Base-by-base conservation (phyloP, 2,113 vertebrate genomes). In the Anarhynchus alexandrinus region DNA sequence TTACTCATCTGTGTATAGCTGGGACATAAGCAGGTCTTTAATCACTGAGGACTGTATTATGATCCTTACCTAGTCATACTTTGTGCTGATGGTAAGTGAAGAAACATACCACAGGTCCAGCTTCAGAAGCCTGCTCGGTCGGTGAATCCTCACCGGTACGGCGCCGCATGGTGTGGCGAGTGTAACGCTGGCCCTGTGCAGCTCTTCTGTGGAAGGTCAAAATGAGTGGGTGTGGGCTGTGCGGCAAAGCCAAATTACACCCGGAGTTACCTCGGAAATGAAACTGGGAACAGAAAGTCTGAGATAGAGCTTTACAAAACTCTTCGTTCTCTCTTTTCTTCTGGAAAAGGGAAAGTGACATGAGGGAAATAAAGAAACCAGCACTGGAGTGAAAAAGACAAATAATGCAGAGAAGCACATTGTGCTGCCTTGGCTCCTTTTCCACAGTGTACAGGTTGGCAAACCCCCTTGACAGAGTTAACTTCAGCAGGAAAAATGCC, bases 91-190 rank as follows among this genome's bases (percentile, higher is more conserved):
- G 10, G 7, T 12, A 77, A 77, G 25, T 22, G 32, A 72, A 40
- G 27, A 59, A n/a, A 52, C 15, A 10, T 32, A 47, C 21, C 23
- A 16, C 40, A 80, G 29, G 12, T 40, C 20, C 57, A 52, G 7
- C 9, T 76, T 65, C 62, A 83, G 21, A 30, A 1, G 4, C 23
- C 40, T 45, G 22, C 13, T 40, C 1, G 2, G 21, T 15, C 36
- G 32, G 8, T 12, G 13, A 25, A 23, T 45, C 29, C 38, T 73
- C 2, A 0, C 23, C 9, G 6, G 22, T 25, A 51, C 22, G 7
- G 49, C 12, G 5, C 27, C 0, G 0, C 7, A 21, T 38, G 2
- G 0, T 45, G 5, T 12, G 27, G 21, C 13, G n/a, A 16, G 32
- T 30, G 47, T 47, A 72, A 38, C 85, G 26, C 27, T 18, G 42